Evolutionary conservation across 37 sponge, comb jelly and placozoan genomes (phyloP).

Genomic region (Hexactinellida sp.): DNA sequence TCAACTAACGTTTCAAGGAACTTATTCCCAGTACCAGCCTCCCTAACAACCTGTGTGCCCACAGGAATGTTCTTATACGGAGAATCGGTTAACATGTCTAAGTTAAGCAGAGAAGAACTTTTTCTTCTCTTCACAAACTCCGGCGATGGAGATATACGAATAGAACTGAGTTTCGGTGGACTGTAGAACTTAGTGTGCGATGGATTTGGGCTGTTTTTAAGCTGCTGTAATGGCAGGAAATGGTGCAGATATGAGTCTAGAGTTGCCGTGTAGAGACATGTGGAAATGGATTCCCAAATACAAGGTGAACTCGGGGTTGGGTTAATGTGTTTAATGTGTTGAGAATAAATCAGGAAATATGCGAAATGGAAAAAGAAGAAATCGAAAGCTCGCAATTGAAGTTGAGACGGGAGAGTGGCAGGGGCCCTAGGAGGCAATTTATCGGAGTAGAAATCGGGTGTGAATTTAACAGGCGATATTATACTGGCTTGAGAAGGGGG

Average conservation of each 20-base stretch:
- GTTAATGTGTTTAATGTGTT: background rate
- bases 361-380: slow-evolving; percentile 15
- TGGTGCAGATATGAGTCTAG: background rate
- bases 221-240: background rate
- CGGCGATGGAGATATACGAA: background rate
- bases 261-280: background rate
- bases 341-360: background rate
- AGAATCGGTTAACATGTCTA: background rate
- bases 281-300: background rate
- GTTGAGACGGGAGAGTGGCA: background rate
- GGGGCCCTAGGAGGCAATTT: background rate
- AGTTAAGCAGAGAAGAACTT: background rate
- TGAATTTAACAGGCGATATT: background rate
- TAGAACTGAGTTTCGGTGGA: background rate
- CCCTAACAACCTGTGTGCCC: background rate
- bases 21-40: background rate
- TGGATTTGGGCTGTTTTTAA: background rate
- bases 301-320: background rate
- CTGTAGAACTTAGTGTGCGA: background rate
- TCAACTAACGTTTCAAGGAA: background rate
- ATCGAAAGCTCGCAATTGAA: background rate
- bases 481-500: slow-evolving; percentile 2
- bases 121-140: background rate
- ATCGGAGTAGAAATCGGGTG: background rate
- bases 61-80: background rate